Conservation (phyloP, 2,888 invertebrate species). For the Adelphocoris suturalis region DNA sequence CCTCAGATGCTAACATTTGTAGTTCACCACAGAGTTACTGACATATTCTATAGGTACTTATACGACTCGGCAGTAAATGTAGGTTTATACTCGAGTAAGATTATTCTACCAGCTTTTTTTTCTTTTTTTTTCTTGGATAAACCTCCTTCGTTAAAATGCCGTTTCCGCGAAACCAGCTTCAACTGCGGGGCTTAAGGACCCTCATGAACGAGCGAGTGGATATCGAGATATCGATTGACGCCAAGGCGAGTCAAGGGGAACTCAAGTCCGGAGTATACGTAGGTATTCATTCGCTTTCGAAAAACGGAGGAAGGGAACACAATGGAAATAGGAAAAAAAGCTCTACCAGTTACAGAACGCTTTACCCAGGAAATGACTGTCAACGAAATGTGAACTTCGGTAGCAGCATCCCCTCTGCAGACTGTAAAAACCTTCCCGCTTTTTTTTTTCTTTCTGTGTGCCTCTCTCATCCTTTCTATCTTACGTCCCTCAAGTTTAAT, state of each 20-base stretch:
- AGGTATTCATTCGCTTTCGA: constrained; percentile 15
- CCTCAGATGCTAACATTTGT: too few relatives aligned
- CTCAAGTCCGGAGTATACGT: not conserved
- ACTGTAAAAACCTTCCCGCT: constrained; percentile 14
- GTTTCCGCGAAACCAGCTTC: not conserved
- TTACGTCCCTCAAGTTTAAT: constrained; percentile 62
- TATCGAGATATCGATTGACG: constrained; percentile 20
- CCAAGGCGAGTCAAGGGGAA: not conserved
- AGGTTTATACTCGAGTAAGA: too few relatives aligned
- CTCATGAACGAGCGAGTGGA: constrained; percentile 13
- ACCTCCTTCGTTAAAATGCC: not conserved
- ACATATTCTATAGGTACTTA: too few relatives aligned
- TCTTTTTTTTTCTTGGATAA: too few relatives aligned
- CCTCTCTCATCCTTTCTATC: constrained; percentile 30
- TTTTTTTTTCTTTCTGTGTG: not conserved
- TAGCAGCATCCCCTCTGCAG: not conserved
- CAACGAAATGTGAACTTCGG: constrained; percentile 63
- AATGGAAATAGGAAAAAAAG: constrained; percentile 52
- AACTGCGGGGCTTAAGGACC: not conserved
- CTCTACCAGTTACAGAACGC: constrained; percentile 5
- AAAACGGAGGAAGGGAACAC: constrained; percentile 1
- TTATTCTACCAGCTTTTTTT: too few relatives aligned
- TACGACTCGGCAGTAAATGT: too few relatives aligned
- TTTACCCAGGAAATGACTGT: constrained; percentile 50
- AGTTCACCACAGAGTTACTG: too few relatives aligned